Percentiles rank a stretch among this genome's conserved stretches.
Evolutionary conservation across 1,140 invertebrate species (phyloP).

Genomic region (Calosoma granatense): DNA sequence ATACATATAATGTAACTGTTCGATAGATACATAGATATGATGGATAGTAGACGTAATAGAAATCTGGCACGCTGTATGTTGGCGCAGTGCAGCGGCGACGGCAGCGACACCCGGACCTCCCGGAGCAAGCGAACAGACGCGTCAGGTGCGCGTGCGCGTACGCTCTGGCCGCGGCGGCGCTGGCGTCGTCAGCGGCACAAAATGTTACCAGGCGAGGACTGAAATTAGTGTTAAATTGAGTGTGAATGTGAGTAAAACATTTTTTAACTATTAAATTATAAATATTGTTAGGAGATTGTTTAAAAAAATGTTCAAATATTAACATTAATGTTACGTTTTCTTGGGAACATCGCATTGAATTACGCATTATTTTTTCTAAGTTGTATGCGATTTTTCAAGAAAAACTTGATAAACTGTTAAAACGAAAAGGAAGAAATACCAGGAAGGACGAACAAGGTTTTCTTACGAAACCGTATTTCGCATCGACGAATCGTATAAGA

Average conservation of each 20-base stretch:
- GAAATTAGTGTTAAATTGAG: constrained; percentile 12
- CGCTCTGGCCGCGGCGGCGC: not conserved
- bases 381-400: constrained; percentile 8
- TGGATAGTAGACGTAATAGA: not conserved
- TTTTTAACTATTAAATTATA: constrained; percentile 30
- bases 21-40: not conserved
- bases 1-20: no score
- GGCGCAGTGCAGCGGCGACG: not conserved
- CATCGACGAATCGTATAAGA: constrained; percentile 2
- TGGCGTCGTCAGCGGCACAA: constrained; percentile 1
- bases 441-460: not conserved
- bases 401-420: constrained; percentile 6
- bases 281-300: constrained; percentile 35
- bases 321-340: constrained; percentile 6
- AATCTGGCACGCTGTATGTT: not conserved
- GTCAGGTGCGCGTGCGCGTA: not conserved
- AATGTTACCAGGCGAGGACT: constrained; percentile 7
- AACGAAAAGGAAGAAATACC: not conserved
- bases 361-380: constrained; percentile 4
- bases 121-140: not conserved
- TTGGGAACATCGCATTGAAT: constrained; percentile 5
- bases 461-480: not conserved
- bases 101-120: not conserved
- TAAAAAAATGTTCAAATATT: constrained; percentile 29
- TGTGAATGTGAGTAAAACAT: constrained; percentile 27